Percentiles rank a stretch among this genome's conserved stretches.
Evolutionary conservation across 2,797 vertebrate species (phyloP).

Genomic region (Simalia tracyae): DNA sequence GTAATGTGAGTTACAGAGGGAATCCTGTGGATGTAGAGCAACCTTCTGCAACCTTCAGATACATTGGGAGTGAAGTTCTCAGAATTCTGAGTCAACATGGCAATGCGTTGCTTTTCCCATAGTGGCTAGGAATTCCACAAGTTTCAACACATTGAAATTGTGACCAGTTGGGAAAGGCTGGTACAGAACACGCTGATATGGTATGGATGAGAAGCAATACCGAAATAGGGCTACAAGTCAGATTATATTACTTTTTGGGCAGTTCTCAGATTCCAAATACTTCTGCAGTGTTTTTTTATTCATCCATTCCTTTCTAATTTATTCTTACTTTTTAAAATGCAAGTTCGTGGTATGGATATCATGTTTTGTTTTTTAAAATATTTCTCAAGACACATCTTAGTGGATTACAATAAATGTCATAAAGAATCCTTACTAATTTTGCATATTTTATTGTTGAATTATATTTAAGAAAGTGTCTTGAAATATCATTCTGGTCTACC

Average conservation of each 20-base stretch:
- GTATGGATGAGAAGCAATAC: background rate
- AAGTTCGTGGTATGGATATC: background rate
- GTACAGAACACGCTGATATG: background rate
- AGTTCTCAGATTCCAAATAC: background rate
- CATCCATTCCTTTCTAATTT: background rate
- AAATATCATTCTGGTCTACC: background rate
- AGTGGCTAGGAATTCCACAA: background rate
- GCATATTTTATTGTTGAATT: background rate
- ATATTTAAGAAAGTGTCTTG: conserved; percentile 36
- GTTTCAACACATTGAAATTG: background rate
- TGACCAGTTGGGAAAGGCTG: background rate
- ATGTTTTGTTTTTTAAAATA: background rate
- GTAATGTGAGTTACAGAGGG: background rate
- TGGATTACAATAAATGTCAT: conserved; percentile 11
- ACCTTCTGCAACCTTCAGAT: background rate
- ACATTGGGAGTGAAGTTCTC: background rate
- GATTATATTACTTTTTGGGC: background rate
- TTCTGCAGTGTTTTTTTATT: background rate
- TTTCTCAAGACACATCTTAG: background rate
- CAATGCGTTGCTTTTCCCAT: background rate
- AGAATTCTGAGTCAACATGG: background rate
- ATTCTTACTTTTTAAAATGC: background rate
- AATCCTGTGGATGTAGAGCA: background rate
- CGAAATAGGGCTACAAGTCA: background rate
- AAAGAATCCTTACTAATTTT: conserved; percentile 37